Percentiles rank a stretch among this genome's conserved stretches.
Evolutionary conservation across 2,797 vertebrate species (phyloP).

Genomic region (Nasua narica): DNA sequence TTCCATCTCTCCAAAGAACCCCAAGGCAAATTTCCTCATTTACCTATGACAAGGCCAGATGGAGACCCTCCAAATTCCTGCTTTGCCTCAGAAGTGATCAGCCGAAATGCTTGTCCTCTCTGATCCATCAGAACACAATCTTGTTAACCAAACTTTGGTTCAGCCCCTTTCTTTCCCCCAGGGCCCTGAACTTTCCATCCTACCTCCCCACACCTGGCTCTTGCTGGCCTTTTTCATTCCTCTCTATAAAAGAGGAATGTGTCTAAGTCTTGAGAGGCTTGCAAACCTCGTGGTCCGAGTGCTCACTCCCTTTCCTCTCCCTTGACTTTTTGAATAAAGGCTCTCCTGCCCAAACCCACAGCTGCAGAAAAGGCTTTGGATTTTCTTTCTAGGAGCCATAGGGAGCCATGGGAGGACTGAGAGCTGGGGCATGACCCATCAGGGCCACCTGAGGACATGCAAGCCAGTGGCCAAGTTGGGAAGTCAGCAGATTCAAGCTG

Average conservation of each 20-base stretch:
- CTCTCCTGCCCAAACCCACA: background rate
- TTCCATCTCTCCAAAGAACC: background rate
- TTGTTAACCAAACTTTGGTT: background rate
- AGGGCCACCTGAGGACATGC: background rate
- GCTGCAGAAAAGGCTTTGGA: background rate
- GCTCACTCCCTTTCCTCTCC: background rate
- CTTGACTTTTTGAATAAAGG: background rate
- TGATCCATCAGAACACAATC: background rate
- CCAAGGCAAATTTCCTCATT: background rate
- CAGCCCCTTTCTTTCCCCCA: background rate
- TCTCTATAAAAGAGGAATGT: background rate
- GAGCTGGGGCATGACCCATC: accelerated
- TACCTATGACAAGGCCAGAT: background rate
- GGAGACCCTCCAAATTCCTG: background rate
- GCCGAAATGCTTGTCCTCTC: background rate
- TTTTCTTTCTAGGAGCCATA: background rate
- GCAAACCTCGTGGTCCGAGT: background rate
- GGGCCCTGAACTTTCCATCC: background rate
- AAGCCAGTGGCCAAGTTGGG: background rate
- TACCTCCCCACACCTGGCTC: background rate
- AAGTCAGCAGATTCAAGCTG: background rate
- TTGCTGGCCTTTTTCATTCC: background rate
- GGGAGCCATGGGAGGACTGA: background rate
- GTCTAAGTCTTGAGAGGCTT: background rate
- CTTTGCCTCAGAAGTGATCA: background rate